Base-by-base conservation (phyloP, 2,113 vertebrate genomes). In the Zingel zingel region DNA sequence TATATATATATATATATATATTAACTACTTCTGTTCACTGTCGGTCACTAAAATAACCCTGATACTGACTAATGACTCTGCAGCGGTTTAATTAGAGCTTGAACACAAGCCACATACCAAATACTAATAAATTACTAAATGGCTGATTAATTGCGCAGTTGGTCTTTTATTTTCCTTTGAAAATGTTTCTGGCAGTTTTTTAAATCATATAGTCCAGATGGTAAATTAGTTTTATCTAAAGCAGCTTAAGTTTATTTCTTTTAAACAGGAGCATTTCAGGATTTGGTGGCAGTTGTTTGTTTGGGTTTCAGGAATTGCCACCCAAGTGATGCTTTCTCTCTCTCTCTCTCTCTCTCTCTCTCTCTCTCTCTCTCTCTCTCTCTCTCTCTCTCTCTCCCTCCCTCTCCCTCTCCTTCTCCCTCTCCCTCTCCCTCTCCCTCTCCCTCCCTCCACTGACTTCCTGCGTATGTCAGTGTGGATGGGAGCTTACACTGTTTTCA, bases 381-480 rank as follows among this genome's bases (percentile, higher is more conserved):
- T 30, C 27, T 30, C 3, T 3, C 27, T 3, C 27, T 30, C 27
- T 30, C 33, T 33, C 33, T 33, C 33, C 6, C 6, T 36, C 33
- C 6, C 33, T 36, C 33, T 7, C 33, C 8, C 33, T 36, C 6
- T 36, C 33, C 8, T 6, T 36, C 33, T 36, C 82, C 79, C 56
- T 69, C 50, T 53, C 51, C 23, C 21, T 59, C 47, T 67, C 25
- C 3, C 27, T 30, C 57, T 18, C 11, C 9, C 36, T 39, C 36
- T 30, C 27, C 3, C 27, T 30, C 8, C 6, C 33, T 61, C 21
- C 11, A 30, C 50, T 54, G 73, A 69, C 62, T 65, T 43, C 74
- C 18, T 75, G 81, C 6, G 48, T 93, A 85, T 85, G 83, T 92
- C 80, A 63, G 58, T 45, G 79, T 76, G 67, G 78, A 87, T 23